Conservation (phyloP, 2,113 vertebrate species). For the Spheniscus mendiculus region DNA sequence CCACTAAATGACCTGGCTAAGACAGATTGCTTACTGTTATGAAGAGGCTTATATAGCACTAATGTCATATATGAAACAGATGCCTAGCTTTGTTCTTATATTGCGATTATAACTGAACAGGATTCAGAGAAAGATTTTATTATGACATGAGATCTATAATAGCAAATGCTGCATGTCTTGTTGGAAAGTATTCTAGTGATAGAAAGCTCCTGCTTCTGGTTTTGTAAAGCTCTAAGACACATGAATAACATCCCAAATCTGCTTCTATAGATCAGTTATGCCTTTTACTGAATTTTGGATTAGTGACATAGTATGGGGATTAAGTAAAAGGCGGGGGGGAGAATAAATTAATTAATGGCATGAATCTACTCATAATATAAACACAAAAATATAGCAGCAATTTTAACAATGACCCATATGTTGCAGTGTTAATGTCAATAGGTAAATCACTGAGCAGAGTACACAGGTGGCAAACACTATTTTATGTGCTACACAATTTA, state of each 20-base stretch:
- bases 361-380: background rate
- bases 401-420: background rate
- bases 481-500: background rate
- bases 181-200: background rate
- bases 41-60: background rate
- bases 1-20: background rate
- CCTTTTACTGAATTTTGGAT: background rate
- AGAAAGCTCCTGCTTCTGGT: background rate
- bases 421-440: background rate
- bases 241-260: background rate
- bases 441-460: background rate
- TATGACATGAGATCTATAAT: background rate
- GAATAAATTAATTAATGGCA: background rate
- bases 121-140: background rate
- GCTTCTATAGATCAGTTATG: background rate
- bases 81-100: background rate
- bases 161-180: background rate
- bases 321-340: background rate
- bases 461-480: background rate
- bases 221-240: background rate
- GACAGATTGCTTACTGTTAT: background rate
- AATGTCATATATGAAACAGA: background rate
- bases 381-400: background rate
- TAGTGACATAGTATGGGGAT: background rate
- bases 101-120: background rate